Conservation (phyloP, 2,888 invertebrate species). For the Sisyra terminalis region DNA sequence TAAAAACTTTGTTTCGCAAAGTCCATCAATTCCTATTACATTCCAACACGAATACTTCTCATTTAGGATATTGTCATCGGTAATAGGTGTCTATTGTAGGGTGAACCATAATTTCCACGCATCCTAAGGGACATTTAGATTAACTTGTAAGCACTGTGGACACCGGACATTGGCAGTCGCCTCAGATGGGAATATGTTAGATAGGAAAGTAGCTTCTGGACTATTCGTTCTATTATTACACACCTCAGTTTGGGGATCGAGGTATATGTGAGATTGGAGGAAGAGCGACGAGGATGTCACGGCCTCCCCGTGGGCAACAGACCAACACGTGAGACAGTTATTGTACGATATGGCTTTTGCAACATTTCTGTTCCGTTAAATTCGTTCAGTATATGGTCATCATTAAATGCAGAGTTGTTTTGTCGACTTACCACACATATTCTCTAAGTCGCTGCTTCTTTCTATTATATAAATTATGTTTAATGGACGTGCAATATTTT, state of each 20-base stretch:
- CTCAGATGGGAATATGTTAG: not conserved
- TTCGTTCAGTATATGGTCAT: too few relatives aligned
- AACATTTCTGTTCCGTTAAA: too few relatives aligned
- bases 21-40: too few relatives aligned
- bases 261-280: not conserved
- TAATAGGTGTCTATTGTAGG: too few relatives aligned
- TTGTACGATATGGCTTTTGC: slow-evolving; percentile 3
- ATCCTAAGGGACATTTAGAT: slow-evolving; percentile 8
- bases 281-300: not conserved
- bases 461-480: too few relatives aligned
- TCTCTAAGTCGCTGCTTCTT: too few relatives aligned
- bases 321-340: slow-evolving; percentile 4
- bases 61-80: too few relatives aligned
- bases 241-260: not conserved
- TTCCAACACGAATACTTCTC: too few relatives aligned
- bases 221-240: not conserved
- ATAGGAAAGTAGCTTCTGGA: not conserved
- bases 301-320: not conserved
- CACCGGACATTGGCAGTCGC: not conserved
- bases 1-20: too few relatives aligned
- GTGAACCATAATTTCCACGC: slow-evolving; percentile 2
- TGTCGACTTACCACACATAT: too few relatives aligned
- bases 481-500: too few relatives aligned
- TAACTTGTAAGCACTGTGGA: slow-evolving; percentile 5
- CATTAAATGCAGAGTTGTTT: too few relatives aligned